A percentile compares a stretch with the other conserved stretches of the same genome.
phyloP scores from a whole-genome alignment of 1,140 invertebrate genomes.

The Trinorchestia longiramus region DNA sequence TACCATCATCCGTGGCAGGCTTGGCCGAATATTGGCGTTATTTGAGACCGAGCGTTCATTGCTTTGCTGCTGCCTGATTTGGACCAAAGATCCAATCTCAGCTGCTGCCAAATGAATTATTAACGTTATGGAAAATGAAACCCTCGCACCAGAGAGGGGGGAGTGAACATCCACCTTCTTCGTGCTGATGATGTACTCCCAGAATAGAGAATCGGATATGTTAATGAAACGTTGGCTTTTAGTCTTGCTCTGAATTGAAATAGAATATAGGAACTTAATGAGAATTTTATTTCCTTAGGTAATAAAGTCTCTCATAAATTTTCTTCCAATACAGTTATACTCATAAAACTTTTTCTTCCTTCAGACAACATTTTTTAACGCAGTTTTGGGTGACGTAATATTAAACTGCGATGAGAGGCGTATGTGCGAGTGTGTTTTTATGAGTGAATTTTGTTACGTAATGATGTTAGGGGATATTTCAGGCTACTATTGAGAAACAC shows the following conservation, averaged over 20 bases:
- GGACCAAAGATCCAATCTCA: background rate
- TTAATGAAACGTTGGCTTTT: background rate
- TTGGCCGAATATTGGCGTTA: background rate
- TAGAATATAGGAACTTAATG: no score
- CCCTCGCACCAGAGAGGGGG: background rate
- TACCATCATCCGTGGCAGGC: background rate
- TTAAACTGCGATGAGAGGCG: no score
- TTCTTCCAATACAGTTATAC: no score
- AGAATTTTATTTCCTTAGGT: background rate
- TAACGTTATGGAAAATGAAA: slow-evolving; percentile 2
- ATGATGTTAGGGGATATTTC: no score
- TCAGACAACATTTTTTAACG: no score
- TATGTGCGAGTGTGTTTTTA: no score
- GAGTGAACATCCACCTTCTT: background rate
- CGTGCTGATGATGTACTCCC: background rate
- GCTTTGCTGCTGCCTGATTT: background rate
- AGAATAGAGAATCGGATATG: background rate
- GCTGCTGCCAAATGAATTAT: background rate
- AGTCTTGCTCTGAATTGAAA: no score
- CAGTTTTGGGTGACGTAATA: no score
- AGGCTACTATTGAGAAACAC: no score
- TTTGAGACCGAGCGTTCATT: background rate
- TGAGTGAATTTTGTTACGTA: no score
- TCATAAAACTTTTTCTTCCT: no score
- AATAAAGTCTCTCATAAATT: no score